Evolutionary conservation across 2,113 vertebrate species (phyloP).

Genomic region (Butastur rufipennis): DNA sequence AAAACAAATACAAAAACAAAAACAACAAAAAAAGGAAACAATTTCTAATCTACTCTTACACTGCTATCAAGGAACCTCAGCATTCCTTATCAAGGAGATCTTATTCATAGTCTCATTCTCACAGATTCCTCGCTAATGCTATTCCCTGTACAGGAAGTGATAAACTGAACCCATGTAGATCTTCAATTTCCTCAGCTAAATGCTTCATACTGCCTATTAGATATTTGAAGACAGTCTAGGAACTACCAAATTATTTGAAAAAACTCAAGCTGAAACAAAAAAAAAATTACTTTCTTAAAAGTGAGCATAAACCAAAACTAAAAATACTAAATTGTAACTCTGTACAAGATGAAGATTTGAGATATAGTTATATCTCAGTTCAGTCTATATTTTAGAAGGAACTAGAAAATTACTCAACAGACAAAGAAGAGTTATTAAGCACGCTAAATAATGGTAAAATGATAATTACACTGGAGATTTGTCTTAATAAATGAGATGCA

Average conservation of each 20-base stretch:
- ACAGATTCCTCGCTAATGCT: not conserved
- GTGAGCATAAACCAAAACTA: not conserved
- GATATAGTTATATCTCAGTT: not conserved
- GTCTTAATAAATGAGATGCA: constrained; percentile 31
- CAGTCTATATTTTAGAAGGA: not conserved
- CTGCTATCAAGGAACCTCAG: constrained; percentile 36
- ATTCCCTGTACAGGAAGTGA: not conserved
- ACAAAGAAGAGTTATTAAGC: not conserved
- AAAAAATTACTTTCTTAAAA: not conserved
- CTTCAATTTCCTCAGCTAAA: not conserved
- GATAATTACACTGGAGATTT: constrained; percentile 42
- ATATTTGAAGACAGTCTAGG: not conserved
- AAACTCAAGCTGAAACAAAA: not conserved
- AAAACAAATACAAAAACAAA: not conserved
- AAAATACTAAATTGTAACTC: not conserved
- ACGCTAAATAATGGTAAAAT: constrained; percentile 41
- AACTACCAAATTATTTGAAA: not conserved
- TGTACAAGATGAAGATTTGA: not conserved
- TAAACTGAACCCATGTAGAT: not conserved
- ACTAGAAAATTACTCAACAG: not conserved
- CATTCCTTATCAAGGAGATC: constrained; percentile 50
- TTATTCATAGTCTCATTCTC: not conserved
- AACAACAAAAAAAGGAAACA: not conserved
- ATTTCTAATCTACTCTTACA: constrained; percentile 51
- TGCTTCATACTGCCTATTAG: not conserved